A percentile compares a stretch with the other conserved stretches of the same genome.
phyloP scores from a whole-genome alignment of 53 echinoderm and acorn worm species.

The Holothuria leucospilota region DNA sequence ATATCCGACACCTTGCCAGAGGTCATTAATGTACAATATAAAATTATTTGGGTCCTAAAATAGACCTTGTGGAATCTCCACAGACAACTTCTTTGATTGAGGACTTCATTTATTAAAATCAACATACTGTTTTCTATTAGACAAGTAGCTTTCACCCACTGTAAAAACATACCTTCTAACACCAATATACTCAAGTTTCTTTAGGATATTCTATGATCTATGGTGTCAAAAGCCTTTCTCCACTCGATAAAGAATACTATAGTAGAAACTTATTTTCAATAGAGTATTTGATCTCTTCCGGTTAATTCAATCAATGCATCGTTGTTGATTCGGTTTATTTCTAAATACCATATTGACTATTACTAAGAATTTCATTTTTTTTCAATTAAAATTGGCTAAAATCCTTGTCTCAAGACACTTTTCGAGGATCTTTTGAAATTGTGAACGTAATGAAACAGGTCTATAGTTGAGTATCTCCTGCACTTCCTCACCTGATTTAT shows the following conservation, averaged over 20 bases:
- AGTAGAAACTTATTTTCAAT: not conserved
- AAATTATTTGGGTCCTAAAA: constrained; percentile 32
- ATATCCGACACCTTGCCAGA: not conserved
- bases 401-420: not conserved
- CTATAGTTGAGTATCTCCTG: constrained; percentile 39
- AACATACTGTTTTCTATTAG: constrained; percentile 25
- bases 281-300: constrained; percentile 3
- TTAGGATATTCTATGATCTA: not conserved
- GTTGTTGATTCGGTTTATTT: constrained; percentile 3
- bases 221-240: constrained; percentile 15
- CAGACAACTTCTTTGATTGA: not conserved
- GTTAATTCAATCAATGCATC: not conserved
- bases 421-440: constrained; percentile 52
- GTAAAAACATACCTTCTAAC: not conserved
- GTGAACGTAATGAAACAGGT: constrained; percentile 36
- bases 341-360: constrained; percentile 55
- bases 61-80: constrained; percentile 39
- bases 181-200: not conserved
- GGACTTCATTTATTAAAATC: not conserved
- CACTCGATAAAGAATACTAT: not conserved
- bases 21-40: constrained; percentile 24
- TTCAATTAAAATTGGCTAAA: not conserved
- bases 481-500: constrained; percentile 46
- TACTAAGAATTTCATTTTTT: constrained; percentile 21
- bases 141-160: not conserved